Percentiles rank a stretch among this genome's conserved stretches.
These are phyloP conservation scores for Diloba caeruleocephala DNA, from an alignment of 2,888 invertebrate genomes.

Conservation along the genomic window DNA sequence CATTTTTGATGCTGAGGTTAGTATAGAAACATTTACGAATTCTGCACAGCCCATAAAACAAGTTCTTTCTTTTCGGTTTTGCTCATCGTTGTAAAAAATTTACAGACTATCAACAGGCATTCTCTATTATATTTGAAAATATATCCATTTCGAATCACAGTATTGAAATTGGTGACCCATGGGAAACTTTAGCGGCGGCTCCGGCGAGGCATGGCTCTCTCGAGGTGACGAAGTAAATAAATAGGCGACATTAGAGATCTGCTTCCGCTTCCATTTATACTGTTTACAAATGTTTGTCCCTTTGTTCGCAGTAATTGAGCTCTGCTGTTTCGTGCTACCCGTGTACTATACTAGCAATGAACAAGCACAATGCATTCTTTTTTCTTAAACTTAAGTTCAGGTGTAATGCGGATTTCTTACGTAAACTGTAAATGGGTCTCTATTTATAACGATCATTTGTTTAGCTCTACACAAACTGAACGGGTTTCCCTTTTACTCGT, in stretches of 20 bases:
- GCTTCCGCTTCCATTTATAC: constrained; percentile 45
- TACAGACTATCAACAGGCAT: constrained; percentile 6
- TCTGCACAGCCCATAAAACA: too few species aligned
- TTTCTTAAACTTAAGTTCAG: not conserved
- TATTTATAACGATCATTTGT: constrained; percentile 2
- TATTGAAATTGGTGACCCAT: constrained; percentile 57
- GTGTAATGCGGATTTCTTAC: constrained; percentile 1
- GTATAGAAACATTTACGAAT: too few species aligned
- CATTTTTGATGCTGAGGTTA: too few species aligned
- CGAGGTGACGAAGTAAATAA: constrained; percentile 41
- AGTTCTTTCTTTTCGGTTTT: too few species aligned
- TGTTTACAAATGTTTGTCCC: constrained; percentile 45
- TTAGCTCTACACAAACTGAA: not conserved
- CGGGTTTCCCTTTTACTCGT: not conserved
- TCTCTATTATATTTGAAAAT: constrained; percentile 55
- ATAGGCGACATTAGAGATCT: constrained; percentile 47
- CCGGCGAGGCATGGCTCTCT: constrained; percentile 15
- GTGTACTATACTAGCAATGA: constrained; percentile 21
- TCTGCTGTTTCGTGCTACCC: constrained; percentile 30
- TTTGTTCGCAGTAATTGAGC: constrained; percentile 46
- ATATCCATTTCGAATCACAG: constrained; percentile 57
- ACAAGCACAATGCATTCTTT: constrained; percentile 5
- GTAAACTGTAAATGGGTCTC: not conserved
- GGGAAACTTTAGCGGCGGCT: constrained; percentile 57
- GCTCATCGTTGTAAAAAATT: not conserved